A percentile compares a stretch with the other conserved stretches of the same genome.
These are phyloP conservation scores for Ptychadena robeensis DNA, from an alignment of 2,797 vertebrate species.

Conservation along the genomic window DNA sequence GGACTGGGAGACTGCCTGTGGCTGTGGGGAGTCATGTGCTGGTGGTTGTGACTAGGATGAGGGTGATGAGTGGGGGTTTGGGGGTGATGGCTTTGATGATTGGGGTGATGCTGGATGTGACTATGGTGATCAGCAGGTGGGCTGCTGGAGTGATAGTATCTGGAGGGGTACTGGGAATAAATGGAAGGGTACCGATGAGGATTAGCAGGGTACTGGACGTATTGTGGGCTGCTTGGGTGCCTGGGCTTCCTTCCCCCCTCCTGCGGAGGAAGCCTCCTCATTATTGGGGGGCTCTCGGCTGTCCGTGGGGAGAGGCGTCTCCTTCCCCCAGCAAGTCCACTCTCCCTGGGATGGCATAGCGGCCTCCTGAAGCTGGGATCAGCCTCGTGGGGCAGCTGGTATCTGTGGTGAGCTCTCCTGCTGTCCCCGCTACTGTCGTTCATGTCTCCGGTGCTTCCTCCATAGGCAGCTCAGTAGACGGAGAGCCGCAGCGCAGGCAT, in stretches of 20 bases:
- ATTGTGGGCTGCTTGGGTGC: slow-evolving; percentile 63
- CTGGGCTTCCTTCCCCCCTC: slow-evolving; percentile 70
- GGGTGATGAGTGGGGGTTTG: slow-evolving; percentile 41
- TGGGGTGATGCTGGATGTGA: slow-evolving; percentile 69
- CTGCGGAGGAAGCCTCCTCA: slow-evolving; percentile 47
- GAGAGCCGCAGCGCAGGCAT: slow-evolving; percentile 11
- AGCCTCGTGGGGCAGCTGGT: slow-evolving; percentile 74
- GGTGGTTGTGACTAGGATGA: slow-evolving; percentile 22
- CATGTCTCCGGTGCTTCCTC: slow-evolving; percentile 64
- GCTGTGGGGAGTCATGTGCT: slow-evolving; percentile 17
- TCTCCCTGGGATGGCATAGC: slow-evolving; percentile 82
- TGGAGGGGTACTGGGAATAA: slow-evolving; percentile 57
- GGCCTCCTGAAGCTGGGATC: slow-evolving; percentile 89
- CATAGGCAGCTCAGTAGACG: neutral
- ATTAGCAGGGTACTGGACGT: slow-evolving; percentile 57
- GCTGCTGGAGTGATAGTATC: slow-evolving; percentile 54
- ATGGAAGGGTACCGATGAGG: slow-evolving; percentile 70
- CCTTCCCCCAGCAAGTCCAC: slow-evolving; percentile 70
- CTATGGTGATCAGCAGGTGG: slow-evolving; percentile 65
- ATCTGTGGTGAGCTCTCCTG: slow-evolving; percentile 65
- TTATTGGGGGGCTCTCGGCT: slow-evolving; percentile 70
- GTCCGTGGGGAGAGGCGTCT: slow-evolving; percentile 67
- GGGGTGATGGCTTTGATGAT: slow-evolving; percentile 28
- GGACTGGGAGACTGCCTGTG: slow-evolving; percentile 62
- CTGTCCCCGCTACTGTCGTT: slow-evolving; percentile 82